Base-by-base conservation (phyloP, 64 coral and sea anemone species). In the Orbicella faveolata region DNA sequence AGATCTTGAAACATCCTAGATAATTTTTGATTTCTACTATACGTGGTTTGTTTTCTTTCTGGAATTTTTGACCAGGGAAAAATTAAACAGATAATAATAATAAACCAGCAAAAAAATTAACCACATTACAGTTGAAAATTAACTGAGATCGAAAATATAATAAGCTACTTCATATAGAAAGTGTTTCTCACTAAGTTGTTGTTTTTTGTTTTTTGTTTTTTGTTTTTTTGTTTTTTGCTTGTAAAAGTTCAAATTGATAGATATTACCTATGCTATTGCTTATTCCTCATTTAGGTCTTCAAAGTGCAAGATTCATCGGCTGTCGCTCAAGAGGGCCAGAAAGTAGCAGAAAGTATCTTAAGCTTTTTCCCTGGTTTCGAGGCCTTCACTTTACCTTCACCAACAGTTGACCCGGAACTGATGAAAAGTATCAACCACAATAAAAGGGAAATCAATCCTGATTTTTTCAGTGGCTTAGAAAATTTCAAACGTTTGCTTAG, bases 361-460 rank as follows among this genome's bases (percentile, higher is more conserved):
- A 79, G 77, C 16, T 89, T 75, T 34, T 89, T 89, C 52, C 76
- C 88, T 64, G 76, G 75, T 79, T 89, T 89, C 16, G 75, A 89
- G 37, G 88, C 88, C 6, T 89, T 89, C 21, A 36, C 88, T 79
- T 48, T 89, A 34, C 88, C 88, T 70, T 25, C 41, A 0, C 88
- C 88, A 37, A 78, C 88, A 34, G 74, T 30, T 80, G 76, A 89
- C 26, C 75, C 75, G 1, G 39, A 80, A 34, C 36, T 80, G 34
- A 48, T 89, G 62, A 66, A 70, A 17, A 89, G 77, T 66, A 55
- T 89, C 17, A 77, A 75, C 34, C 15, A 79, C 41, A 75, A 79
- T 26, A 70, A 77, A 52, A 18, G n/a, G 25, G 63, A 63, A 6
- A 48, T 89, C 36, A 89, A 89, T 70, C 57, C 14, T 69, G 23